phyloP scores from a whole-genome alignment of 2,113 vertebrate species.

The Catharus bicknelli region DNA sequence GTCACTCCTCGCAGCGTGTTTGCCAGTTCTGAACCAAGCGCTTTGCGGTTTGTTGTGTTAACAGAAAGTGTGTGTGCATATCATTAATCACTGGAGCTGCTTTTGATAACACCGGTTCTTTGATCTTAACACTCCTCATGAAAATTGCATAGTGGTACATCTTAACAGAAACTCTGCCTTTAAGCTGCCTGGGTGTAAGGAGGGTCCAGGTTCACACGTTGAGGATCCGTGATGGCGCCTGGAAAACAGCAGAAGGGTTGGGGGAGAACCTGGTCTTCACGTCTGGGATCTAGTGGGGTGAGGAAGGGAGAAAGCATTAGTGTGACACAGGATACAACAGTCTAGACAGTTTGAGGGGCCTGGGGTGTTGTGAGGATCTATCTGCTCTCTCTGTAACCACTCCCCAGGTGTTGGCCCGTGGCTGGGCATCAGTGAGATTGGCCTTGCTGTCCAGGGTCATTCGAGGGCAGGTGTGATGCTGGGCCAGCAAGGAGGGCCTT shows the following conservation, averaged over 20 bases:
- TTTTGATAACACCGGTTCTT: not conserved
- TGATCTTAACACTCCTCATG: conserved; percentile 41
- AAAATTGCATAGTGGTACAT: conserved; percentile 66
- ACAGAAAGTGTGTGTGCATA: not conserved
- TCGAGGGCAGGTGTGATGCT: not conserved
- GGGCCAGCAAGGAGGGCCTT: accelerated
- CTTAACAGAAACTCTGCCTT: not conserved
- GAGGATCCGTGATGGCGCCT: conserved; percentile 85
- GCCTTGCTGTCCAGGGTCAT: not conserved
- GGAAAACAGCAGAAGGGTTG: conserved; percentile 93
- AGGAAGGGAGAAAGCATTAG: conserved; percentile 25
- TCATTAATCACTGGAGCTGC: conserved; percentile 20
- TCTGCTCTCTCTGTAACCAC: not conserved
- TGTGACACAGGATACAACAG: not conserved
- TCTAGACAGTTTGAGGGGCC: not conserved
- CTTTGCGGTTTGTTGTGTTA: conserved; percentile 8
- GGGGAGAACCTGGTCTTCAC: conserved; percentile 86
- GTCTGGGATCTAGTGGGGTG: conserved; percentile 81
- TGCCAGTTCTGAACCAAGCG: not conserved
- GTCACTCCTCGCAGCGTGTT: not conserved
- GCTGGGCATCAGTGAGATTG: not conserved
- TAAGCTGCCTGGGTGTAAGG: conserved; percentile 12
- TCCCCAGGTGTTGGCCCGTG: not conserved
- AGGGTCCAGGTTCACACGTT: conserved; percentile 77
- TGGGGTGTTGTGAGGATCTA: not conserved